phyloP scores from a whole-genome alignment of 2,113 vertebrate species.

The Taxidea taxus region DNA sequence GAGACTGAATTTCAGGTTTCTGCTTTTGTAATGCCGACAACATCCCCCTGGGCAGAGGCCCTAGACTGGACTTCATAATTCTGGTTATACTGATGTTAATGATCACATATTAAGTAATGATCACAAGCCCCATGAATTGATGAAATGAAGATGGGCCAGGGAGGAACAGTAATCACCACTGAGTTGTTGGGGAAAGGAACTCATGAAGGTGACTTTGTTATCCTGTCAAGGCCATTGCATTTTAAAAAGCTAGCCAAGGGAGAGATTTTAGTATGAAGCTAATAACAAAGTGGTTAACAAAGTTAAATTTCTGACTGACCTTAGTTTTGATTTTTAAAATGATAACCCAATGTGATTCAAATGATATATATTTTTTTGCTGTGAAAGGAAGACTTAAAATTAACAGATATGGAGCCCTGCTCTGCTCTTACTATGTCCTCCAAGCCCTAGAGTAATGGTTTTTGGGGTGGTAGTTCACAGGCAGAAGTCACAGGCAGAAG shows the following conservation, averaged over 20 bases:
- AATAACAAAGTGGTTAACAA: background rate
- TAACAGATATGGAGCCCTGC: background rate
- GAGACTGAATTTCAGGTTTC: background rate
- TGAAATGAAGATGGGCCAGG: background rate
- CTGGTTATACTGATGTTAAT: background rate
- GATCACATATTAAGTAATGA: background rate
- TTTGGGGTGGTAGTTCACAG: background rate
- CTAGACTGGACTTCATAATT: background rate
- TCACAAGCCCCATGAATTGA: background rate
- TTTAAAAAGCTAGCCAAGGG: background rate
- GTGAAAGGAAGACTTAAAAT: background rate
- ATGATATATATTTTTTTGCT: background rate
- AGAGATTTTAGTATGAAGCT: background rate
- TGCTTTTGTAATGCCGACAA: background rate
- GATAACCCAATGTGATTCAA: background rate
- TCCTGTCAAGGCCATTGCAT: background rate
- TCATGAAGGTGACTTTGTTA: background rate
- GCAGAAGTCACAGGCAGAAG: background rate
- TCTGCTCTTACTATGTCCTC: background rate
- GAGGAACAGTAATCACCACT: background rate
- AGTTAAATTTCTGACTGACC: constrained; percentile 5
- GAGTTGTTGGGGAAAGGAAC: background rate
- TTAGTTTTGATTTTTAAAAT: constrained; percentile 32
- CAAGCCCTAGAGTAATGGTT: background rate
- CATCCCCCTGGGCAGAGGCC: background rate